Evolutionary conservation across 2,888 invertebrate species (phyloP).

Genomic region (Pandemis heparana): DNA sequence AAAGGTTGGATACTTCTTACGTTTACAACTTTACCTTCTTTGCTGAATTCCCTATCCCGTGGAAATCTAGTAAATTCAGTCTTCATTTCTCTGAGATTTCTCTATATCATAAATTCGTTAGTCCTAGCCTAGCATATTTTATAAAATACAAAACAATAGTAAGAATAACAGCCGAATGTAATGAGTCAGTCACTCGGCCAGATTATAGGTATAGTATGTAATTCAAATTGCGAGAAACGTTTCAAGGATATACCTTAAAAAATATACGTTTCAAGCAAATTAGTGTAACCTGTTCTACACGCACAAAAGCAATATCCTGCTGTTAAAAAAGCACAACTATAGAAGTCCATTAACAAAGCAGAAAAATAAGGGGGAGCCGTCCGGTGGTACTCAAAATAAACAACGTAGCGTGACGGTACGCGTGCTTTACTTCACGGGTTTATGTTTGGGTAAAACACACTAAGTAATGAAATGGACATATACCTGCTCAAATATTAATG

Average conservation of each 20-base stretch:
- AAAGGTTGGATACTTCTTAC: too few relatives aligned
- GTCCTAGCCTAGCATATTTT: too few relatives aligned
- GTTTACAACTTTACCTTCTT: too few relatives aligned
- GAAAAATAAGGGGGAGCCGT: conserved; percentile 37
- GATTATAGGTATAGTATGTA: not conserved
- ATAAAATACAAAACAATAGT: too few relatives aligned
- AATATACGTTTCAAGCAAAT: not conserved
- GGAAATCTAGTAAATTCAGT: too few relatives aligned
- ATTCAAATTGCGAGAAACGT: not conserved
- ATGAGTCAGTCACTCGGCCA: too few relatives aligned
- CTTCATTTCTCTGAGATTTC: too few relatives aligned
- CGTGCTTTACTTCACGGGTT: conserved; percentile 20
- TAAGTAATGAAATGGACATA: conserved; percentile 29
- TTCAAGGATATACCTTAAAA: not conserved
- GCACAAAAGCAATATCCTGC: conserved; percentile 34
- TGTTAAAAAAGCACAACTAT: conserved; percentile 30
- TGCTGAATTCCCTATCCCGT: too few relatives aligned
- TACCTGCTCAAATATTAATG: conserved; percentile 22
- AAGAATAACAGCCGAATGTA: too few relatives aligned
- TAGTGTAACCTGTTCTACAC: conserved; percentile 8
- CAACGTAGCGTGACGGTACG: conserved; percentile 56
- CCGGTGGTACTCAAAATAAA: conserved; percentile 40
- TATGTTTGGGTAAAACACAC: conserved; percentile 26
- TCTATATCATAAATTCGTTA: too few relatives aligned
- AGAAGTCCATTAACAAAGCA: conserved; percentile 44